Evolutionary conservation across 2,888 invertebrate genomes (phyloP).

Genomic region (Acrocyrtus sp.): DNA sequence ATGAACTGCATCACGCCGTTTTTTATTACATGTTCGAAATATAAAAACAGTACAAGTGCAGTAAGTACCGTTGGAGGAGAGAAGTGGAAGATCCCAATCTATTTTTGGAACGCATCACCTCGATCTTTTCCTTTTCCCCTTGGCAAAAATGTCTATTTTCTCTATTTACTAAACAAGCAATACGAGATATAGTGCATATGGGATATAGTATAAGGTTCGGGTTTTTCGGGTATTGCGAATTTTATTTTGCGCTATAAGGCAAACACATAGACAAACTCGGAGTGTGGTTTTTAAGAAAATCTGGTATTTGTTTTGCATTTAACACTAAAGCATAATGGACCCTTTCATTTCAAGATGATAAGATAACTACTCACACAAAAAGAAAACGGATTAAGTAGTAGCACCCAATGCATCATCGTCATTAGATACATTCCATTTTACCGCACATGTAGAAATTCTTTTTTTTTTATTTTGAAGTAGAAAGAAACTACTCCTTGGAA

Average conservation of each 20-base stretch:
- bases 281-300: too few relatives aligned
- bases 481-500: too few relatives aligned
- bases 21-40: background rate
- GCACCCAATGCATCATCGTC: slow-evolving; percentile 11
- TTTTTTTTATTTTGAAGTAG: too few relatives aligned
- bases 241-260: too few relatives aligned
- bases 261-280: too few relatives aligned
- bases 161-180: slow-evolving; percentile 31
- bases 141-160: slow-evolving; percentile 32
- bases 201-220: too few relatives aligned
- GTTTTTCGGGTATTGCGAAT: too few relatives aligned
- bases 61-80: background rate
- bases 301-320: slow-evolving; percentile 4
- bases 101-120: slow-evolving; percentile 51
- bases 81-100: slow-evolving; percentile 33
- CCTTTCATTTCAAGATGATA: slow-evolving; percentile 27
- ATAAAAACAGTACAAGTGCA: background rate
- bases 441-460: slow-evolving; percentile 26
- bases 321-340: slow-evolving; percentile 21
- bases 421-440: slow-evolving; percentile 23
- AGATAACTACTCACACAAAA: slow-evolving; percentile 26
- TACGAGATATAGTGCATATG: too few relatives aligned
- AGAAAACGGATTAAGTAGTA: slow-evolving; percentile 13
- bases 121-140: slow-evolving; percentile 40
- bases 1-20: background rate